Evolutionary conservation across 2,888 invertebrate species (phyloP).

Genomic region (Lasioglossum marginatum): DNA sequence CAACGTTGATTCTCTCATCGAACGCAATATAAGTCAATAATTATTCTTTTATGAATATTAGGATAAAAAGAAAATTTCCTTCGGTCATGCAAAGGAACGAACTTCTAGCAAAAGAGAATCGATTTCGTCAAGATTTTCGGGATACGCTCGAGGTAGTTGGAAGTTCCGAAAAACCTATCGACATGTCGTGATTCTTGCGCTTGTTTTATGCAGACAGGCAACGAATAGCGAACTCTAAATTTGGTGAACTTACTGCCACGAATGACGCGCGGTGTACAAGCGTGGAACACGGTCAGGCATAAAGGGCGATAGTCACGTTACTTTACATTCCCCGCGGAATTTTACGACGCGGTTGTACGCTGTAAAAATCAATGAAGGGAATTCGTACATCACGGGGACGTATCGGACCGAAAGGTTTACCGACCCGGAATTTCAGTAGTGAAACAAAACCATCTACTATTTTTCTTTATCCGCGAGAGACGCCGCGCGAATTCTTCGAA

Average conservation of each 20-base stretch:
- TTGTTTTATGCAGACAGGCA: constrained; percentile 53
- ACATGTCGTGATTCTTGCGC: constrained; percentile 16
- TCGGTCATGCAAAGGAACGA: not conserved
- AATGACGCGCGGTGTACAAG: constrained; percentile 51
- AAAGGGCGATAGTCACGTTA: constrained; percentile 60
- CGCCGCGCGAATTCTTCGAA: not conserved
- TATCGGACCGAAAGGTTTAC: constrained; percentile 40
- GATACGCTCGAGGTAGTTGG: not conserved
- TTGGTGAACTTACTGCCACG: constrained; percentile 61
- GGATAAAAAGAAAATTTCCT: too few relatives aligned
- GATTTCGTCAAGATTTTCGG: not conserved
- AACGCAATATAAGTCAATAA: too few relatives aligned
- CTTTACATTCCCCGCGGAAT: constrained; percentile 67
- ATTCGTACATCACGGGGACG: constrained; percentile 50
- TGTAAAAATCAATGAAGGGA: constrained; percentile 71
- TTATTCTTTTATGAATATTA: too few relatives aligned
- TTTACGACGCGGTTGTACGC: constrained; percentile 65
- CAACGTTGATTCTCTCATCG: too few relatives aligned
- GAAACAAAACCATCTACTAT: not conserved
- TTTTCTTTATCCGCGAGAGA: constrained; percentile 5
- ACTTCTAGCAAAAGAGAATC: not conserved
- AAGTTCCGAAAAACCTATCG: not conserved
- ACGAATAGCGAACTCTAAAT: constrained; percentile 62
- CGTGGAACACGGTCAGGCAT: constrained; percentile 40
- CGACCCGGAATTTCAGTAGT: constrained; percentile 22